A percentile compares a stretch with the other conserved stretches of the same genome.
These are phyloP conservation scores for Megaceryle torquata DNA, from an alignment of 2,113 vertebrate species.

Conservation along the genomic window DNA sequence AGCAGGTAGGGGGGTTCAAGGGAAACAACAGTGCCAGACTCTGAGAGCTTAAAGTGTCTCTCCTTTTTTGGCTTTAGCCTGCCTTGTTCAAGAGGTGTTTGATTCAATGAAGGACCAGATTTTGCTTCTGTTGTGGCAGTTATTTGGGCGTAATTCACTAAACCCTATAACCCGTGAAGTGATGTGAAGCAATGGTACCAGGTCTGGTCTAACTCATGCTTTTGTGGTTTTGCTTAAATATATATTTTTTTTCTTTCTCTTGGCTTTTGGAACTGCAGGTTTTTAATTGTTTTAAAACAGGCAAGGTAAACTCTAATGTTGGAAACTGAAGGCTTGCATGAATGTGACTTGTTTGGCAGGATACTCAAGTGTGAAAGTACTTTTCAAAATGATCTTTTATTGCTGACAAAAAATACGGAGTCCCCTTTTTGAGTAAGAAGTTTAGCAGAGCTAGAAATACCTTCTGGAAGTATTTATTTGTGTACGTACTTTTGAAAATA, in stretches of 20 bases:
- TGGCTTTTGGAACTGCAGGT: neutral
- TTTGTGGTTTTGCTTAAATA: neutral
- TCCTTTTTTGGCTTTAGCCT: neutral
- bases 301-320: neutral
- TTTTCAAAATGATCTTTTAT: neutral
- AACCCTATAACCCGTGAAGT: neutral
- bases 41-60: neutral
- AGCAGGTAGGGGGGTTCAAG: neutral
- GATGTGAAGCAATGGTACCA: neutral
- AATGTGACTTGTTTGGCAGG: neutral
- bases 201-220: neutral
- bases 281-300: neutral
- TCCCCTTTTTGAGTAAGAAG: neutral
- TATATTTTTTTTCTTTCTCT: neutral
- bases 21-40: neutral
- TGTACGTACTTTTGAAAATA: neutral
- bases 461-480: neutral
- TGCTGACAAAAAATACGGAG: neutral
- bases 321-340: neutral
- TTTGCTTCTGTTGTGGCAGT: neutral
- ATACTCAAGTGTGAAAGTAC: neutral
- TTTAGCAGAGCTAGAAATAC: neutral
- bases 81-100: neutral
- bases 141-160: neutral
- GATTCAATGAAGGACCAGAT: neutral